phyloP scores from a whole-genome alignment of 2,113 vertebrate species.

The Pteruthius melanotis region DNA sequence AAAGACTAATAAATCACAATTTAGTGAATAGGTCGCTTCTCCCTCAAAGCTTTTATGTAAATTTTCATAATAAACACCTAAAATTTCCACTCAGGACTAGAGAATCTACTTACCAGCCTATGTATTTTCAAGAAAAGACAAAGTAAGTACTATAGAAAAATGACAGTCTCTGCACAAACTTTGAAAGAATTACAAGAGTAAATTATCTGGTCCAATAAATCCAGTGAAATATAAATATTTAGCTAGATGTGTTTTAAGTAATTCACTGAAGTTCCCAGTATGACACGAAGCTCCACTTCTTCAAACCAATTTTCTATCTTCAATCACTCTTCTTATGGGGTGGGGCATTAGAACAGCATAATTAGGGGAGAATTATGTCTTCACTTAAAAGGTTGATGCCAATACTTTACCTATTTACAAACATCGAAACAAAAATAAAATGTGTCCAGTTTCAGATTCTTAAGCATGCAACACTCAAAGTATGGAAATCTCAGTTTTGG shows the following conservation, averaged over 20 bases:
- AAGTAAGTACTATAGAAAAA: not conserved
- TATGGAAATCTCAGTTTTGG: not conserved
- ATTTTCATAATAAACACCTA: not conserved
- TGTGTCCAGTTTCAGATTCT: not conserved
- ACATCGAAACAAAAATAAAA: not conserved
- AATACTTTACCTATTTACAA: not conserved
- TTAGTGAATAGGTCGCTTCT: not conserved
- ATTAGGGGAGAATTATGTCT: not conserved
- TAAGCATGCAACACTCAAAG: not conserved
- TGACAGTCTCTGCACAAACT: not conserved
- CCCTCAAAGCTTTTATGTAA: not conserved
- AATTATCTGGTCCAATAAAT: not conserved
- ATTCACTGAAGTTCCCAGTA: not conserved
- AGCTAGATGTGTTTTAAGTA: not conserved
- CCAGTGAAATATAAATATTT: not conserved
- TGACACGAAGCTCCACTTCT: not conserved
- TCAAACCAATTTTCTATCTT: not conserved
- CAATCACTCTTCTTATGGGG: not conserved
- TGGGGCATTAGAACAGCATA: not conserved
- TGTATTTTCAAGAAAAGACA: not conserved
- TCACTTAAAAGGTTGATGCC: not conserved
- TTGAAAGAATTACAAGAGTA: not conserved
- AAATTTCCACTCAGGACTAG: not conserved
- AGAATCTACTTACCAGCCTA: not conserved
- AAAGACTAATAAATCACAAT: not conserved